Base-by-base conservation (phyloP, 2,113 vertebrate species). In the Hyaena hyaena region DNA sequence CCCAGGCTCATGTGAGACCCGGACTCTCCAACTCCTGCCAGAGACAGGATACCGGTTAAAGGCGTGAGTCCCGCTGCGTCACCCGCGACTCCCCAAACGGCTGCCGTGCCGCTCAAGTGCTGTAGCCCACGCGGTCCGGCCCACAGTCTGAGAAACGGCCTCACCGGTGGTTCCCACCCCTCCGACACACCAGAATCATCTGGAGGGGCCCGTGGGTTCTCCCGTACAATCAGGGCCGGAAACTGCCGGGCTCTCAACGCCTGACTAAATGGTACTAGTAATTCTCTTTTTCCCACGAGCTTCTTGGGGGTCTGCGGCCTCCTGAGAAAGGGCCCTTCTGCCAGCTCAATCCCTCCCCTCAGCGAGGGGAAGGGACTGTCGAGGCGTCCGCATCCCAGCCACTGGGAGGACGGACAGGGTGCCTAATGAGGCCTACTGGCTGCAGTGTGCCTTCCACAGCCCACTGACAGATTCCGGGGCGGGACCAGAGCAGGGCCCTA, bases 391-490 rank as follows among this genome's bases (percentile, higher is more conserved):
- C 50, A 28, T 0, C 65, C 43, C 58, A 45, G 63, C 66, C 31
- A 0, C 63, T 10, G 19, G 28, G 71, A n/a, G 43, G 71, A 7
- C 43, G 14, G 43, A 58, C 10, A 0, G 14, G 61, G 81, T 39
- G 15, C 16, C 33, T 10, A 39, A n/a, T 3, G 50, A 28, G 81
- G 39, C 24, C 26, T 16, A 53, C 69, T 0, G 39, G 2, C 39
- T 23, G 35, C n/a, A 15, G 33, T 35, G 17, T 1, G 6, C 50
- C 76, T 68, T 33, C 69, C 17, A 48, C 92, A 23, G 73, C 14
- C 55, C 1, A 71, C 15, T 1, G 16, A 10, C 7, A 0, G 21
- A 24, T 28, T 15, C 55, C 3, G 14, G 9, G 28, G 12, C 23
- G 19, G 12, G 5, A 10, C 35, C 17, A 23, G 16, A 17, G 10